Evolutionary conservation across 2,797 vertebrate genomes (phyloP), one percentile per base, ranked within the genome.

Genomic region (Meriones psammophilus): DNA sequence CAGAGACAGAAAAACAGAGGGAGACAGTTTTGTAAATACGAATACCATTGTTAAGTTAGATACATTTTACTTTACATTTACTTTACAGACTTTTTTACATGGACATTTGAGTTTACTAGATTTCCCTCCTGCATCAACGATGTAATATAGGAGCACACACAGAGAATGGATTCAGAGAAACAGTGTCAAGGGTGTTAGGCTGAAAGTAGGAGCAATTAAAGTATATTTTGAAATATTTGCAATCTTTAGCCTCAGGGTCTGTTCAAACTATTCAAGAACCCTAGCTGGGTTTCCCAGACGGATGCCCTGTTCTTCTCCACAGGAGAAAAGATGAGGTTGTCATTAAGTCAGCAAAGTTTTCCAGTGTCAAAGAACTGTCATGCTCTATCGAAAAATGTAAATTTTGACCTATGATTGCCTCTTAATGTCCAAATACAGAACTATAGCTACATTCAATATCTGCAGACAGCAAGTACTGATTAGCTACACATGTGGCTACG

Each of bases 381-480:
- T 50, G 24, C n/a, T 76, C 68, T 77, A 87, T 42, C 54, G 33
- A 78, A 90, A 92, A 81, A 69, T 58, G 30, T 78, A 86, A 74
- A 95, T 71, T 73, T 80, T 96, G 58, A 93, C 60, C 79, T 93
- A 73, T 22, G 24, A 46, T 84, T 4, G 8, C 5, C 64, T 46
- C 93, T 92, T 68, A 71, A 62, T 42, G 30, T 80, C 36, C 73
- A 62, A 58, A 93, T 24, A 91, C 46, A 89, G 33, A 92, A 89
- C 12, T n/a, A 10, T 1, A 79, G 20, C 18, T 88, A 50, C n/a
- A 87, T n/a, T 77, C 76, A 62, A 62, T 46, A 24, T 30, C 3
- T 13, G 66, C 36, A 50, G 7, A 14, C 15, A 83, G 22, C 22
- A 42, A 68, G 54, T 33, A 58, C 42, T 56, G 60, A 54, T 1